phyloP scores from a whole-genome alignment of 2,888 invertebrate genomes.

The Anticlea derivata region DNA sequence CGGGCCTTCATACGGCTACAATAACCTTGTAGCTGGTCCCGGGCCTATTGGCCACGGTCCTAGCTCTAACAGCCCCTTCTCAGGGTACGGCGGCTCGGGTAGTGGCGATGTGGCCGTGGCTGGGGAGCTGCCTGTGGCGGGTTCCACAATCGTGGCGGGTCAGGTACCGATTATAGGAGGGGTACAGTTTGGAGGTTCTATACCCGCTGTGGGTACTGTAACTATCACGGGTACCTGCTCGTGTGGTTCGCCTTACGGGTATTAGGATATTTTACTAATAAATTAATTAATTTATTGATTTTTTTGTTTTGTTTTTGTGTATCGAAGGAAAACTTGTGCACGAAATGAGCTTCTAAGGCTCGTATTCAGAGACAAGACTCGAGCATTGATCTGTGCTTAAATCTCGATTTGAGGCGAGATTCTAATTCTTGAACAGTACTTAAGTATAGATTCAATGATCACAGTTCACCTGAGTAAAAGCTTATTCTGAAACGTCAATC shows the following conservation, averaged over 20 bases:
- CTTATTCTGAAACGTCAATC: too few species aligned
- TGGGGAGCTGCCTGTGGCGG: constrained; percentile 41
- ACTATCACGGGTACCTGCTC: constrained; percentile 35
- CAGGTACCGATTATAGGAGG: constrained; percentile 49
- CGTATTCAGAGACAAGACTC: too few species aligned
- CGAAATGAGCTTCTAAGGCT: too few species aligned
- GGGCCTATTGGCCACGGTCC: neutral
- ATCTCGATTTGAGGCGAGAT: too few species aligned
- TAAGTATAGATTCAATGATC: too few species aligned
- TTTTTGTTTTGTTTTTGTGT: too few species aligned
- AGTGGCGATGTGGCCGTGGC: constrained; percentile 31
- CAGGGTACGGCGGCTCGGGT: constrained; percentile 28
- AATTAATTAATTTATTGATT: constrained; percentile 4
- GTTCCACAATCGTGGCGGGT: constrained; percentile 44
- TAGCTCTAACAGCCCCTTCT: neutral
- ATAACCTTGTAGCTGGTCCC: too few species aligned
- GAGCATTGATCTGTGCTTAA: too few species aligned
- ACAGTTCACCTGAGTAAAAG: too few species aligned
- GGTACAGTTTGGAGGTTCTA: constrained; percentile 44
- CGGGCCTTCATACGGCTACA: too few species aligned
- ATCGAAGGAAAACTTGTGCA: too few species aligned
- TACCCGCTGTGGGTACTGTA: constrained; percentile 47
- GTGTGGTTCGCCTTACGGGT: constrained; percentile 16
- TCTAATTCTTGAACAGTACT: too few species aligned
- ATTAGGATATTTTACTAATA: constrained; percentile 14